Base-by-base conservation (phyloP, 2,113 vertebrate species). In the Ceyx melanurus region DNA sequence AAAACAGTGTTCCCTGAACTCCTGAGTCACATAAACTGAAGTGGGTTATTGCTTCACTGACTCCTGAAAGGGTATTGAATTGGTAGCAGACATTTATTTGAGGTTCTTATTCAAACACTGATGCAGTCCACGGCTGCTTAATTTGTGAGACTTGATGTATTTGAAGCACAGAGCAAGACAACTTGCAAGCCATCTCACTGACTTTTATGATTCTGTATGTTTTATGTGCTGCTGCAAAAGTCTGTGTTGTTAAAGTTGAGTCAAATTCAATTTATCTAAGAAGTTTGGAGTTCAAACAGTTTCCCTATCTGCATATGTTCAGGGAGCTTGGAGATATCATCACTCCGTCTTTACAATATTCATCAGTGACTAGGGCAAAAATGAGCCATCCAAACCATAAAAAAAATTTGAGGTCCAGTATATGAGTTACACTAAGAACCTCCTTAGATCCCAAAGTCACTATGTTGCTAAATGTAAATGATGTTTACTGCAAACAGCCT, bases 401-500 rank as follows among this genome's bases (percentile, higher is more conserved):
- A 54, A 85, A n/a, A 40, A 10, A 9, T 53, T 28, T 40, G 19
- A 9, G 4, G 9, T 78, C 26, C 15, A 46, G 37, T 65, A 88
- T 54, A 31, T 22, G 13, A 60, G 10, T 60, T 56, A 46, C 23
- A 79, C 46, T 90, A 19, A n/a, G 83, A 76, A 77, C 15, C 35
- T 90, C 40, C 16, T 86, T 75, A 50, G 64, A 42, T 80, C 33
- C 21, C 31, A 64, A 68, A 95, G 77, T 73, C 83, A 88, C 56
- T 40, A 28, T 5, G 3, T 67, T 60, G 65, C 58, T 45, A 61
- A 84, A 79, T 56, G 54, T 83, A 88, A 96, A 76, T 77, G 35
- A 76, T 57, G 65, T 82, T 96, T 91, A 75, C 82, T 62, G 51
- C 91, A 89, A 89, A 53, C 11, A 91, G 57, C 42, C 46, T 88